A percentile compares a stretch with the other conserved stretches of the same genome.
phyloP scores from a whole-genome alignment of 1,140 invertebrate species.

The Contarinia nasturtii region DNA sequence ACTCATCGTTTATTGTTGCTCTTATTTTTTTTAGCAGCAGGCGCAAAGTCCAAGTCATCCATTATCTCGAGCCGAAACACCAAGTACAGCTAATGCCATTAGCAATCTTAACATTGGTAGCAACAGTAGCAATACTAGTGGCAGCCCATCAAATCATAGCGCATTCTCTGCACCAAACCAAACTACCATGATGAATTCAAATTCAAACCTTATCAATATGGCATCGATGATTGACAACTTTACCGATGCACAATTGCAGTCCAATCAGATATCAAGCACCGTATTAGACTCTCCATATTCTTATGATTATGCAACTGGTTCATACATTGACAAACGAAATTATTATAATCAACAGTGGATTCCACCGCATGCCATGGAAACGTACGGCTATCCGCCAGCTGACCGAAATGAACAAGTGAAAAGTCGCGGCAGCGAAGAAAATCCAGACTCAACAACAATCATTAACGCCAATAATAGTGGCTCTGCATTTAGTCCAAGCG shows the following conservation, averaged over 20 bases:
- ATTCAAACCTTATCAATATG: slow-evolving; percentile 42
- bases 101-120: no score
- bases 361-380: slow-evolving; percentile 6
- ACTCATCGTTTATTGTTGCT: no score
- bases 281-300: slow-evolving; percentile 54
- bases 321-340: slow-evolving; percentile 22
- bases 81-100: slow-evolving; percentile 9
- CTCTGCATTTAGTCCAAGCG: slow-evolving; percentile 14
- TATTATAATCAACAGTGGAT: slow-evolving; percentile 19
- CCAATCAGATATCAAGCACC: slow-evolving; percentile 62
- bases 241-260: slow-evolving; percentile 55
- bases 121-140: slow-evolving; percentile 16
- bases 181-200: slow-evolving; percentile 22
- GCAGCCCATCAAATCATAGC: slow-evolving; percentile 10
- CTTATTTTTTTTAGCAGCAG: slow-evolving; percentile 9
- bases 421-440: slow-evolving; percentile 20
- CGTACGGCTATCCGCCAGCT: not conserved
- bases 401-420: slow-evolving; percentile 14
- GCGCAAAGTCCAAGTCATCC: slow-evolving; percentile 17
- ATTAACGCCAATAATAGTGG: slow-evolving; percentile 9
- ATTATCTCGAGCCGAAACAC: slow-evolving; percentile 25
- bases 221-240: slow-evolving; percentile 51
- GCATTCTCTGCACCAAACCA: slow-evolving; percentile 2
- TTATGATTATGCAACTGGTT: slow-evolving; percentile 37
- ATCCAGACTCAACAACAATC: slow-evolving; percentile 21